A percentile compares a stretch with the other conserved stretches of the same genome.
These are phyloP conservation scores for Lamellibrachia columna DNA, from an alignment of 2,888 invertebrate species.

Conservation along the genomic window DNA sequence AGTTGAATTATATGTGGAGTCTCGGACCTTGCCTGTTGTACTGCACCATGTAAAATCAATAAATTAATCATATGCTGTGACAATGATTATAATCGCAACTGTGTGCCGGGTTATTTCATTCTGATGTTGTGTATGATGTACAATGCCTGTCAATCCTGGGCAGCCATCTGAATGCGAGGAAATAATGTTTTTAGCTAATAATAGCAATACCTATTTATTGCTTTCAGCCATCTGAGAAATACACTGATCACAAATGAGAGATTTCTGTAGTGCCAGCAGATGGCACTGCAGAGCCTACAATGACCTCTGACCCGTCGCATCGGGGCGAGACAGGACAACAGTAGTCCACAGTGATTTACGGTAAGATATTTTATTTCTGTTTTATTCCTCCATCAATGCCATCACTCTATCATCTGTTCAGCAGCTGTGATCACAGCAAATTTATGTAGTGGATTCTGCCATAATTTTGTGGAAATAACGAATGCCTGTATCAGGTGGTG, in stretches of 20 bases:
- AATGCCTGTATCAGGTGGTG: neutral
- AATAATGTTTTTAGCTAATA: neutral
- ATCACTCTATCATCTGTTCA: neutral
- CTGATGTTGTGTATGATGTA: neutral
- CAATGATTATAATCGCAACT: neutral
- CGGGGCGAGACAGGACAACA: neutral
- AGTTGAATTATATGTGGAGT: neutral
- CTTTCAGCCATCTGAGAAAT: neutral
- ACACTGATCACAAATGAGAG: neutral
- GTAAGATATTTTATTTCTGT: neutral
- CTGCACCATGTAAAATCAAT: neutral
- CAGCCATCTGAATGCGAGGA: neutral
- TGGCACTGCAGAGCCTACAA: neutral
- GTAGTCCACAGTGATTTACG: conserved; percentile 2
- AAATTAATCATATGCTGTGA: neutral
- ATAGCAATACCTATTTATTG: neutral
- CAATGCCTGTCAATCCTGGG: neutral
- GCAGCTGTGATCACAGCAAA: neutral
- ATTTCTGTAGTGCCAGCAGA: conserved; percentile 6
- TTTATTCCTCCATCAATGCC: neutral
- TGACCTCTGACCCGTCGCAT: neutral
- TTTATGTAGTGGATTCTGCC: neutral
- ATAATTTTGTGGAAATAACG: neutral
- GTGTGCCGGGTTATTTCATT: neutral
- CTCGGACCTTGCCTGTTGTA: neutral